Evolutionary conservation across 2,888 invertebrate species (phyloP).

Genomic region (Morinoia aosen): DNA sequence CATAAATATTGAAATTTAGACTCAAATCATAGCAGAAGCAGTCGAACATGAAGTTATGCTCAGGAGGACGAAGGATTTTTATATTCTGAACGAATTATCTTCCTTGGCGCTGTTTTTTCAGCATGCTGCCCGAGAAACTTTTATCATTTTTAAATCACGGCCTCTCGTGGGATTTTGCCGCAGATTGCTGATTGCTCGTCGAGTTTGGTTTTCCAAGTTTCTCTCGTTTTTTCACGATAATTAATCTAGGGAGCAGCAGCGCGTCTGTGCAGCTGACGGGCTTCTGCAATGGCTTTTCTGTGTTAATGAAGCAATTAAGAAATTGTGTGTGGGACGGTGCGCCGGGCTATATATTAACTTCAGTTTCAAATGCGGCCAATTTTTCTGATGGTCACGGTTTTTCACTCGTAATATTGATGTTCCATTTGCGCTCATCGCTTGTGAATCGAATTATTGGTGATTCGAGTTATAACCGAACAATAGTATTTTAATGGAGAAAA

Average conservation of each 20-base stretch:
- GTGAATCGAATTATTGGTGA: background rate
- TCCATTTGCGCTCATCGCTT: background rate
- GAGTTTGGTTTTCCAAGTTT: background rate
- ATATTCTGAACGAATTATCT: background rate
- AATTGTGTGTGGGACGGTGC: slow-evolving; percentile 5
- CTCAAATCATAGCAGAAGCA: background rate
- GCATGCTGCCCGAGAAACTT: background rate
- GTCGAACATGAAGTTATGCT: too few species aligned
- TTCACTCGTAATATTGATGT: background rate
- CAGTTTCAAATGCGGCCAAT: background rate
- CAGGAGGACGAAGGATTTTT: too few species aligned
- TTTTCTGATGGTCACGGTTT: background rate
- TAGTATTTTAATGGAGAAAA: background rate
- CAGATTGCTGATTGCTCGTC: slow-evolving; percentile 9
- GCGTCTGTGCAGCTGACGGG: slow-evolving; percentile 35
- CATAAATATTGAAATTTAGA: background rate
- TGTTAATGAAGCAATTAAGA: slow-evolving; percentile 43
- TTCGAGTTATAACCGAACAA: background rate
- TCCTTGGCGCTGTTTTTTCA: background rate
- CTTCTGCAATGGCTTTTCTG: slow-evolving; percentile 40
- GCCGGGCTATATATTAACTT: background rate
- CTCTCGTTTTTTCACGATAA: slow-evolving; percentile 10
- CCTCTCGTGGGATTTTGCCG: background rate
- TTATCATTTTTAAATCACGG: background rate
- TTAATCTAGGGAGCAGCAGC: slow-evolving; percentile 9